These are phyloP conservation scores for Gambelia wislizenii DNA, from an alignment of 2,797 vertebrate species.

Conservation along the genomic window DNA sequence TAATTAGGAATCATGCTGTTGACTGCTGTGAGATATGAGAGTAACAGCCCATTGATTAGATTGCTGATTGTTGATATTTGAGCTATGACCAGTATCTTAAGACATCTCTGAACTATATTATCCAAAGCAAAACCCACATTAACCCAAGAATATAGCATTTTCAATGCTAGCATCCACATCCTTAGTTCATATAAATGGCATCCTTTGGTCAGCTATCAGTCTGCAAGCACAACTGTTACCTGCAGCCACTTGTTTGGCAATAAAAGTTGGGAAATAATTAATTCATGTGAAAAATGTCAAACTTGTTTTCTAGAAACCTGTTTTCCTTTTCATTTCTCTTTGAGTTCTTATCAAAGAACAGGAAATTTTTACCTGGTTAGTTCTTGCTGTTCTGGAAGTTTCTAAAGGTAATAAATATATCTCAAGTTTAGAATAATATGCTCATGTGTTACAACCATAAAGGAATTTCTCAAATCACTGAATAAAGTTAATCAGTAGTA, in stretches of 20 bases:
- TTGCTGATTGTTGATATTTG: conserved; percentile 60
- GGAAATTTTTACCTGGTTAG: not conserved
- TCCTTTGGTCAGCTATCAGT: conserved; percentile 56
- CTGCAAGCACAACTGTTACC: conserved; percentile 60
- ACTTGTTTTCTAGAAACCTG: conserved; percentile 12
- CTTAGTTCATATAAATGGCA: conserved; percentile 58
- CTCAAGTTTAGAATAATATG: not conserved
- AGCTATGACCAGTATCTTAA: conserved; percentile 39
- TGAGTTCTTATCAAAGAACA: not conserved
- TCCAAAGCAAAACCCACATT: conserved; percentile 20
- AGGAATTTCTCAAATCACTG: not conserved
- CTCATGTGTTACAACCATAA: not conserved
- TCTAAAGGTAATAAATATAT: not conserved
- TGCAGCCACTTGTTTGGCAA: conserved; percentile 23
- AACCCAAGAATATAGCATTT: conserved; percentile 17
- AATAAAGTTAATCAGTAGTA: not conserved
- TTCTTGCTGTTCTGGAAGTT: not conserved
- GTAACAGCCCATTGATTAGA: conserved; percentile 66
- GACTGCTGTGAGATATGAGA: conserved; percentile 63
- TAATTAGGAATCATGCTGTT: conserved; percentile 76
- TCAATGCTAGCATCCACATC: conserved; percentile 56
- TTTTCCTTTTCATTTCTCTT: not conserved
- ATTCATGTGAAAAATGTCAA: not conserved
- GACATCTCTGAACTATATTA: conserved; percentile 59
- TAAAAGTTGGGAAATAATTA: conserved; percentile 56